Base-by-base conservation (phyloP, 92 coral and sea anemone genomes). In the Phenganax subtilis region DNA sequence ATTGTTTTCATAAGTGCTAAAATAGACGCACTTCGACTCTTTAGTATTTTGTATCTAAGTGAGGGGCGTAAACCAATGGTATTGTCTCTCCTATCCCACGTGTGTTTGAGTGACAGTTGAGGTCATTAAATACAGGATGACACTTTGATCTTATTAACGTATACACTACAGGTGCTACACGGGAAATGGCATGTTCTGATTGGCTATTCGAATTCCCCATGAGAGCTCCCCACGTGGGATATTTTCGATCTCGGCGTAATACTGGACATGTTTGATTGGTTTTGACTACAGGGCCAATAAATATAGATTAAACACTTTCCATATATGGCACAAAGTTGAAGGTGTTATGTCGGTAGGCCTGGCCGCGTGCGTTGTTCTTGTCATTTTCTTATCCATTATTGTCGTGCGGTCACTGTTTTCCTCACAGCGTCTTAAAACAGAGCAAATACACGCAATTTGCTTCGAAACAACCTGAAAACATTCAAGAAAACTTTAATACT, bases 281-380 rank as follows among this genome's bases (percentile, higher is more conserved):
- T 94, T 94, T 94, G 98, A 94, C 98, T 94, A 91, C 96, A 94
- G 92, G 88, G 98, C 92, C 98, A 94, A 94, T 94, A 94, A 94
- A 94, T 94, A 94, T 94, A 94, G 98, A 94, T 94, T 94, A 94
- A 94, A 94, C 97, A 94, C 93, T 94, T 88, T 89, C 98, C 98
- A 88, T 94, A 94, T 94, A 91, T 94, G 98, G 98, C 76, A 84
- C 85, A 80, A 85, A 92, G 97, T 93, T 93, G 82, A 87, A 96
- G 98, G 98, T 94, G 98, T 94, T 94, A 94, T 91, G 98, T 96
- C 92, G 98, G 89, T 94, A 88, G 91, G 87, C 80, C 88, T 87
- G 89, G 90, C 98, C 98, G 94, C 98, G 98, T 94, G 98, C 93
- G 91, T 83, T 91, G 84, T 88, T 87, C 98, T 90, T 94, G 98